phyloP scores from a whole-genome alignment of 2,797 vertebrate genomes.

The Falco columbarius region DNA sequence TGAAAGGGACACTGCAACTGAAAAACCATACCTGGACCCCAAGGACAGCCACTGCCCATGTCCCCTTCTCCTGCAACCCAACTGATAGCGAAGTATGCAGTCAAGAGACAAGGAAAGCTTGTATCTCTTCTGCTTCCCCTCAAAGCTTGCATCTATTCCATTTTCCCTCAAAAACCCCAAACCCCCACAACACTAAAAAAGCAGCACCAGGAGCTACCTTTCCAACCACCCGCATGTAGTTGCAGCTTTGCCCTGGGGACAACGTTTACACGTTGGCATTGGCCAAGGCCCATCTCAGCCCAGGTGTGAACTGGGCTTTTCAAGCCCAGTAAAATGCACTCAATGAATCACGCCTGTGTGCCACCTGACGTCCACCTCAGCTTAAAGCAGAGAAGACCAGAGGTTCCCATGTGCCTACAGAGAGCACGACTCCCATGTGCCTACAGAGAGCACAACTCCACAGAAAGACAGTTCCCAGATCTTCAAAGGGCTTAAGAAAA shows the following conservation, averaged over 20 bases:
- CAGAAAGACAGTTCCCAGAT: neutral
- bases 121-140: neutral
- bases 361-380: neutral
- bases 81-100: neutral
- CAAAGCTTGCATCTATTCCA: neutral
- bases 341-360: accelerated
- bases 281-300: neutral
- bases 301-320: neutral
- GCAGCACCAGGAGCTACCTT: neutral
- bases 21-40: neutral
- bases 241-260: neutral
- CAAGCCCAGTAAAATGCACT: neutral
- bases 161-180: neutral
- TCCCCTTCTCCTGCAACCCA: neutral
- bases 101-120: neutral
- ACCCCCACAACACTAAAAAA: neutral
- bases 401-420: neutral
- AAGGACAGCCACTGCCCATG: neutral
- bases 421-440: neutral
- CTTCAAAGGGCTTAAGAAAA: neutral
- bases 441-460: neutral
- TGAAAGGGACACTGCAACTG: neutral
- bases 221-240: neutral
- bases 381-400: neutral
- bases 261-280: neutral